Conservation (phyloP, 2,888 invertebrate genomes). For the Gymnoscelis rufifasciata region DNA sequence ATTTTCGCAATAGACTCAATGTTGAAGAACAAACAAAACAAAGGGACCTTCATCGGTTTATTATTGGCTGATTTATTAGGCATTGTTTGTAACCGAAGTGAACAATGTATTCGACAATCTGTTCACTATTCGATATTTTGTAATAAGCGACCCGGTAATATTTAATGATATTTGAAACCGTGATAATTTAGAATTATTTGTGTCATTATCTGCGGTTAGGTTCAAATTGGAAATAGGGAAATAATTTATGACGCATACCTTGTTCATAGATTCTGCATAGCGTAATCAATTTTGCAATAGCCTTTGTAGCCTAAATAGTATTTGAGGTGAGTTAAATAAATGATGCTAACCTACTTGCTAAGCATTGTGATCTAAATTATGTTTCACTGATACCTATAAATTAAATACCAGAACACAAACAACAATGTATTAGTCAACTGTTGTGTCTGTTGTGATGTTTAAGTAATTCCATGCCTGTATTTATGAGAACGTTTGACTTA, state of each 20-base stretch:
- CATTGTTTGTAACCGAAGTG: constrained; percentile 3
- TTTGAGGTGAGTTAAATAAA: too few species aligned
- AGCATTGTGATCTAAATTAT: too few species aligned
- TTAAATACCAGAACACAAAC: too few species aligned
- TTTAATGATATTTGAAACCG: constrained; percentile 3
- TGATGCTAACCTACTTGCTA: too few species aligned
- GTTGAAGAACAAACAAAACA: too few species aligned
- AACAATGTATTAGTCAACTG: too few species aligned
- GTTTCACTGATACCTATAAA: too few species aligned
- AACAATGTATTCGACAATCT: constrained; percentile 8
- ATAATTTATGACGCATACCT: not conserved
- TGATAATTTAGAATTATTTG: constrained; percentile 5
- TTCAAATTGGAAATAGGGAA: not conserved
- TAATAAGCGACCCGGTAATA: constrained; percentile 3
- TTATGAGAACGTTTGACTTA: too few species aligned
- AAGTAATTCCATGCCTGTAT: too few species aligned
- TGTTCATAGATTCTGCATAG: not conserved
- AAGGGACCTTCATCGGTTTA: too few species aligned
- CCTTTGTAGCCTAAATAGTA: not conserved
- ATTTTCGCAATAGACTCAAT: too few species aligned
- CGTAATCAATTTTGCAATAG: not conserved
- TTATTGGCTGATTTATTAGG: constrained; percentile 1
- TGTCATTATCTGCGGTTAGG: constrained; percentile 4
- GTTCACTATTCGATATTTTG: constrained; percentile 8
- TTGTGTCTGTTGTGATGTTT: too few species aligned